Percentiles rank a stretch among this genome's conserved stretches.
Evolutionary conservation across 2,888 invertebrate species (phyloP).

Genomic region (Tubulanus polymorphus): DNA sequence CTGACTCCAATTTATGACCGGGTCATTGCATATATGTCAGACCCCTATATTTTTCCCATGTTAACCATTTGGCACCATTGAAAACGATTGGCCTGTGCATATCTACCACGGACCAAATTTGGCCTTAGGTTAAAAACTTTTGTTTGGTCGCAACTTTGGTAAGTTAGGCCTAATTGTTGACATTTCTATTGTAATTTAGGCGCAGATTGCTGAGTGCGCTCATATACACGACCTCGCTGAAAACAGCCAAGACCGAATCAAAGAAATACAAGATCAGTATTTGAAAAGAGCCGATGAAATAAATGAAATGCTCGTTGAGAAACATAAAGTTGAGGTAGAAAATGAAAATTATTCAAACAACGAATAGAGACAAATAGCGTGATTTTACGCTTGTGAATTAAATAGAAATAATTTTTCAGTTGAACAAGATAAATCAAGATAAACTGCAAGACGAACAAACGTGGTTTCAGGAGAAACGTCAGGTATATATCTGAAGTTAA

Average conservation of each 20-base stretch:
- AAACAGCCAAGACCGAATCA: conserved; percentile 32
- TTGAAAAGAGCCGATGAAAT: conserved; percentile 37
- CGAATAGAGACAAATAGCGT: background rate
- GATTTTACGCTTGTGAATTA: background rate
- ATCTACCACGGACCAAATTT: too few species aligned
- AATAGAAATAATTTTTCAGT: conserved; percentile 21
- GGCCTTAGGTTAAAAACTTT: too few species aligned
- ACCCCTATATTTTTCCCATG: too few species aligned
- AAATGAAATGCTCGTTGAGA: conserved; percentile 35
- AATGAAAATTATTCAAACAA: background rate
- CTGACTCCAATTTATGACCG: too few species aligned
- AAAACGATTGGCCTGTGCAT: too few species aligned
- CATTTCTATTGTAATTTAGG: too few species aligned
- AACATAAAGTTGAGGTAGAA: conserved; percentile 35
- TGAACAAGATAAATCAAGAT: conserved; percentile 29
- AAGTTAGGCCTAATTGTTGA: too few species aligned
- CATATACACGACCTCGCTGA: conserved; percentile 31
- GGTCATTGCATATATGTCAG: too few species aligned
- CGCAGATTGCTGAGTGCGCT: conserved; percentile 23
- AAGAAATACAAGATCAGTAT: conserved; percentile 37
- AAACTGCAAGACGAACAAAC: conserved; percentile 28
- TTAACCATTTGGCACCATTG: too few species aligned
- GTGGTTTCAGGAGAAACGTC: conserved; percentile 24
- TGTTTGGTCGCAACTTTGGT: too few species aligned
- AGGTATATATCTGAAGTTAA: conserved; percentile 17